phyloP scores from a whole-genome alignment of 2,113 vertebrate species.

The Microtus richardsoni region DNA sequence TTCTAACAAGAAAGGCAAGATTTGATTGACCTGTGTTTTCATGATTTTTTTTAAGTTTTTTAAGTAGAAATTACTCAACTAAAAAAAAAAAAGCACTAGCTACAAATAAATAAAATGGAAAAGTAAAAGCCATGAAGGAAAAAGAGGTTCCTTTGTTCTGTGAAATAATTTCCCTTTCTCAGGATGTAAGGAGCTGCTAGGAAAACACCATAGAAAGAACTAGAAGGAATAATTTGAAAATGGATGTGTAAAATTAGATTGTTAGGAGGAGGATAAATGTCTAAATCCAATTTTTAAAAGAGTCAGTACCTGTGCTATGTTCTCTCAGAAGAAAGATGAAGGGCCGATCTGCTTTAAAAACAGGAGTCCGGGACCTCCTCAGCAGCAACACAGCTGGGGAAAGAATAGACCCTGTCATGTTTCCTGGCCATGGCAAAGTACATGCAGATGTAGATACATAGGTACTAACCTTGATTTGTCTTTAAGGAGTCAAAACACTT shows the following conservation, averaged over 20 bases:
- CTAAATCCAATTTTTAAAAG: not conserved
- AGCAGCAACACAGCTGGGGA: constrained; percentile 92
- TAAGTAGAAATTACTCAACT: not conserved
- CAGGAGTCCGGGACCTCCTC: constrained; percentile 91
- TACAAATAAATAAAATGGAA: constrained; percentile 27
- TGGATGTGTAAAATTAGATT: not conserved
- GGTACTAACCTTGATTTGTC: constrained; percentile 3
- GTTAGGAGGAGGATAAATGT: constrained; percentile 17
- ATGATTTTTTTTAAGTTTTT: not conserved
- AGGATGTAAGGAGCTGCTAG: not conserved
- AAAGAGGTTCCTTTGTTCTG: not conserved
- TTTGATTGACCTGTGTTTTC: not conserved
- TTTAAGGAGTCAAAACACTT: constrained; percentile 3
- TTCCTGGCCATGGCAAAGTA: constrained; percentile 20
- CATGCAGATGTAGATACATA: not conserved
- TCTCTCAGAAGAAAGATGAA: constrained; percentile 93
- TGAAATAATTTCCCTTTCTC: not conserved
- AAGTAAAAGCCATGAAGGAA: not conserved
- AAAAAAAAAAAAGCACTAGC: not conserved
- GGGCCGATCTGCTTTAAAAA: constrained; percentile 94
- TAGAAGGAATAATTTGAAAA: not conserved
- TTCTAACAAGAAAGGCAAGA: not conserved
- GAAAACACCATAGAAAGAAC: not conserved
- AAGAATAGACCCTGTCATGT: not conserved
- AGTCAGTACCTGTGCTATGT: constrained; percentile 88